Evolutionary conservation across 2,797 vertebrate species (phyloP).

Genomic region (Botia almorhae): DNA sequence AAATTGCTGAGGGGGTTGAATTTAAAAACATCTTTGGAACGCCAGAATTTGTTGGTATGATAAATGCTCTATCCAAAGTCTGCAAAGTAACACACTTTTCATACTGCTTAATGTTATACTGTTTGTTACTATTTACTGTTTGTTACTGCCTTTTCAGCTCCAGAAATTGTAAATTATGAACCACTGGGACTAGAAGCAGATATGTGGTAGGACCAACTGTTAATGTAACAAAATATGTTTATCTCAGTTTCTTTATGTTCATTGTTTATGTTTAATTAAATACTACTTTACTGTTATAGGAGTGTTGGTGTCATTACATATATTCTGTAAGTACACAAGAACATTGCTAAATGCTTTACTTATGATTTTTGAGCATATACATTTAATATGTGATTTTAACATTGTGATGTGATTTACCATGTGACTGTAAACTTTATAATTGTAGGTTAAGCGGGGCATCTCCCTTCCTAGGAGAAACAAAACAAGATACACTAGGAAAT

Average conservation of each 20-base stretch:
- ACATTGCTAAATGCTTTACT: not conserved
- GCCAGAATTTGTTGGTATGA: constrained; percentile 94
- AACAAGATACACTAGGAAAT: constrained; percentile 94
- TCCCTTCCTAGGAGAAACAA: constrained; percentile 93
- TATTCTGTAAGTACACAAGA: constrained; percentile 88
- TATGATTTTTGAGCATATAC: not conserved
- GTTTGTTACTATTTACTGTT: not conserved
- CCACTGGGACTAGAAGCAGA: constrained; percentile 91
- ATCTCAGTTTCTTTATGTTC: constrained; percentile 45
- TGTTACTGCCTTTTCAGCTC: constrained; percentile 82
- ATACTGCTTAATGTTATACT: not conserved
- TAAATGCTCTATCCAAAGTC: not conserved
- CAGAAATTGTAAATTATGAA: constrained; percentile 97
- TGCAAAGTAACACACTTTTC: not conserved
- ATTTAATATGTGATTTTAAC: not conserved
- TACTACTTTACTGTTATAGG: constrained; percentile 70
- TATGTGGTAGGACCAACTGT: constrained; percentile 87
- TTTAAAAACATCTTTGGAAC: constrained; percentile 99
- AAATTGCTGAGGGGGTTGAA: constrained; percentile 91
- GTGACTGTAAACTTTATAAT: not conserved
- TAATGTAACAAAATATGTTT: constrained; percentile 48
- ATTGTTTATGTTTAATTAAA: not conserved
- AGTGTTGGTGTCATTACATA: constrained; percentile 98
- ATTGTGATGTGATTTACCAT: not conserved
- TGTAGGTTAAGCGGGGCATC: constrained; percentile 92